These are phyloP conservation scores for Corapipo altera DNA, from an alignment of 2,113 vertebrate genomes.

Conservation along the genomic window DNA sequence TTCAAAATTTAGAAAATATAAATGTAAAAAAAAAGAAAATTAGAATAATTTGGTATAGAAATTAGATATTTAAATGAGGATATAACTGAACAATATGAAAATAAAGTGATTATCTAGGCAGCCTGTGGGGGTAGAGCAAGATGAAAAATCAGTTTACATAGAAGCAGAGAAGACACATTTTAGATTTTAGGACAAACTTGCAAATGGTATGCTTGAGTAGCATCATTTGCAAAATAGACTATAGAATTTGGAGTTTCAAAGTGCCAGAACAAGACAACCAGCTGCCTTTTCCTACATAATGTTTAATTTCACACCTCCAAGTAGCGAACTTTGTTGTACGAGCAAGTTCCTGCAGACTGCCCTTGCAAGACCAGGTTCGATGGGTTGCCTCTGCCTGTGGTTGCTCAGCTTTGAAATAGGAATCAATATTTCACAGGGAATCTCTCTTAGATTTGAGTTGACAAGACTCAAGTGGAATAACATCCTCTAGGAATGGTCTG, in stretches of 20 bases:
- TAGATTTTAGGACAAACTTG: background rate
- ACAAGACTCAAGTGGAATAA: background rate
- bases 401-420: background rate
- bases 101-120: background rate
- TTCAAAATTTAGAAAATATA: background rate
- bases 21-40: background rate
- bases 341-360: background rate
- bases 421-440: background rate
- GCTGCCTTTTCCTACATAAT: background rate
- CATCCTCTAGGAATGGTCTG: rapidly evolving
- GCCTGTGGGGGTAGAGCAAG: background rate
- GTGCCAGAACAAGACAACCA: background rate
- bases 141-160: background rate
- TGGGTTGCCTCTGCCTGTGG: background rate
- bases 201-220: background rate
- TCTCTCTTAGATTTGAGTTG: background rate
- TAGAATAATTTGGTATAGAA: background rate
- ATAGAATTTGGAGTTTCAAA: background rate
- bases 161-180: background rate
- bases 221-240: background rate
- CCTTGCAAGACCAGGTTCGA: rapidly evolving
- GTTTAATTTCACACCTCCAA: background rate
- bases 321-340: background rate
- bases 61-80: background rate
- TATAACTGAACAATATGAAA: background rate